Evolutionary conservation across 2,797 vertebrate genomes (phyloP).

Genomic region (Paguma larvata): DNA sequence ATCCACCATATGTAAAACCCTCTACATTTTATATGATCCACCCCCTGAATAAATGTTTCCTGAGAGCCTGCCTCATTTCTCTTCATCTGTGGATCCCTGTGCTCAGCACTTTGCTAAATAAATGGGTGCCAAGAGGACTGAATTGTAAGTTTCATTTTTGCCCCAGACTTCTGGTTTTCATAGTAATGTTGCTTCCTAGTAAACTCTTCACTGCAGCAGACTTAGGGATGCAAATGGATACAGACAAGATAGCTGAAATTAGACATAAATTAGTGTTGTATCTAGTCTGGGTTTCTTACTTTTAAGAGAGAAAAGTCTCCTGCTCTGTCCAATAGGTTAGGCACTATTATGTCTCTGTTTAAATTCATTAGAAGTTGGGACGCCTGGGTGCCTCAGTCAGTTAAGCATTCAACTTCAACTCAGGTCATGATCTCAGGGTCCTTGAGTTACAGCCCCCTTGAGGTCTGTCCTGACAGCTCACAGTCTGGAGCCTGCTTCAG

Average conservation of each 20-base stretch:
- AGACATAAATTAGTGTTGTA: neutral
- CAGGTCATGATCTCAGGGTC: too few species aligned
- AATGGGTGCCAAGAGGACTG: neutral
- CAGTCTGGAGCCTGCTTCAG: too few species aligned
- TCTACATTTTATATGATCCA: neutral
- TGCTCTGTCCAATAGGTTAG: neutral
- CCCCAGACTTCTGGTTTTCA: constrained; percentile 6
- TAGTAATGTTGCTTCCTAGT: neutral
- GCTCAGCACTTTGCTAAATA: neutral
- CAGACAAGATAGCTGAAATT: neutral
- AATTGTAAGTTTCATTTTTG: constrained; percentile 8
- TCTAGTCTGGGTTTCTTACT: constrained; percentile 21
- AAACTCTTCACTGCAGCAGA: neutral
- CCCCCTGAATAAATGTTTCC: constrained; percentile 20
- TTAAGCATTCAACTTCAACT: too few species aligned
- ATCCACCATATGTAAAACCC: neutral
- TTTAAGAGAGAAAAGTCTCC: neutral
- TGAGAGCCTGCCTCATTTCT: neutral
- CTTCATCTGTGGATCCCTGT: neutral
- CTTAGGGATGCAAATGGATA: neutral
- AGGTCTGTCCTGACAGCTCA: too few species aligned
- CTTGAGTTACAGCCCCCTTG: too few species aligned
- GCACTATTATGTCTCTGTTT: neutral
- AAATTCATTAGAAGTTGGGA: neutral
- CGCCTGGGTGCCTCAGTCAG: too few species aligned